phyloP scores from a whole-genome alignment of 2,888 invertebrate species.

The Aricia artaxerxes region DNA sequence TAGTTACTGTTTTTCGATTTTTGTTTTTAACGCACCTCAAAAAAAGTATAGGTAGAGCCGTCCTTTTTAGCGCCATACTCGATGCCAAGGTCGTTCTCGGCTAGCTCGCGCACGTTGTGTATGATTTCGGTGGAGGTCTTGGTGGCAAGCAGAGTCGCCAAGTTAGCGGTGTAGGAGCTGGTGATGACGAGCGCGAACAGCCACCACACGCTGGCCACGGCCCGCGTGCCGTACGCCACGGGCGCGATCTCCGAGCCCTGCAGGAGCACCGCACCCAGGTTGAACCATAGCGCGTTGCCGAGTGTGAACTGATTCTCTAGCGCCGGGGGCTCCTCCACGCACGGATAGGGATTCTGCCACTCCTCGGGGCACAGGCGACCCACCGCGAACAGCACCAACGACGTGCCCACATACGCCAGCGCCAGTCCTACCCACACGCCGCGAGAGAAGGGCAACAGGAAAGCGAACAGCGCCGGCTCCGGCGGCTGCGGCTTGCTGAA shows the following conservation, averaged over 20 bases:
- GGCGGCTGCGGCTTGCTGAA: constrained; percentile 91
- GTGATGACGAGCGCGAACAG: constrained; percentile 93
- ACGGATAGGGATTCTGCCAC: constrained; percentile 94
- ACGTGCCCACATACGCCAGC: constrained; percentile 90
- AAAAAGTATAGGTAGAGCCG: constrained; percentile 95
- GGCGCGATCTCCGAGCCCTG: constrained; percentile 94
- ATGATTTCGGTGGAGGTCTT: constrained; percentile 85
- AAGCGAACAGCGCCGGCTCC: constrained; percentile 93
- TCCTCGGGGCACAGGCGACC: constrained; percentile 92
- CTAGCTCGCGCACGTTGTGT: constrained; percentile 89
- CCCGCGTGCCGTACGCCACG: constrained; percentile 92
- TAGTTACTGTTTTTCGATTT: neutral
- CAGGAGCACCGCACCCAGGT: constrained; percentile 90
- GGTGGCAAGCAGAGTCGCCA: constrained; percentile 93
- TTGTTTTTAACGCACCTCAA: constrained; percentile 81
- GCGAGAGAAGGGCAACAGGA: constrained; percentile 91
- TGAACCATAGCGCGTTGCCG: constrained; percentile 93
- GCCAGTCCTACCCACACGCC: constrained; percentile 92
- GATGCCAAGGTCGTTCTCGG: constrained; percentile 87
- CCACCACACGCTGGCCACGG: constrained; percentile 93
- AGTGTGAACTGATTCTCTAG: constrained; percentile 92
- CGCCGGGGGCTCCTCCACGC: constrained; percentile 89
- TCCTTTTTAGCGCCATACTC: constrained; percentile 90
- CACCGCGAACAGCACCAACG: constrained; percentile 88
- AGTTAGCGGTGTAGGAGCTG: constrained; percentile 93